These are phyloP conservation scores for Bubo bubo DNA, from an alignment of 2,113 vertebrate genomes.

Conservation along the genomic window DNA sequence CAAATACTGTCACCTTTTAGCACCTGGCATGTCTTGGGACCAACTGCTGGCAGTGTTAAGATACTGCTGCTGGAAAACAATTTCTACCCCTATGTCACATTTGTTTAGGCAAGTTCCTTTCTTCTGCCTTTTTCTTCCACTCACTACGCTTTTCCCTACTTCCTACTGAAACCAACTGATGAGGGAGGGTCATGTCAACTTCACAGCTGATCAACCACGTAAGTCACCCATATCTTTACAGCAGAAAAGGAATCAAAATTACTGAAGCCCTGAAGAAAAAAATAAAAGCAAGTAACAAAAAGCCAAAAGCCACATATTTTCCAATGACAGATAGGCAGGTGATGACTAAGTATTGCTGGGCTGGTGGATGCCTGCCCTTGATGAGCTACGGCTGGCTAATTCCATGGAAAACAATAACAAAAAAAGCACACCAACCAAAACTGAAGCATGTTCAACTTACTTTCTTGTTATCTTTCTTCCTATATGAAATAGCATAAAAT, in stretches of 20 bases:
- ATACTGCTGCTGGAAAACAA: neutral
- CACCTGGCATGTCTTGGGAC: neutral
- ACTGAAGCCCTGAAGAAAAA: neutral
- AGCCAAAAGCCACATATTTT: neutral
- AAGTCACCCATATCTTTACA: neutral
- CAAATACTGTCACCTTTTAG: neutral
- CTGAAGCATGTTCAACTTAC: neutral
- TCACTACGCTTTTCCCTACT: neutral
- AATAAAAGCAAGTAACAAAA: neutral
- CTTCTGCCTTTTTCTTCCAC: neutral
- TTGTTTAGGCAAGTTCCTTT: neutral
- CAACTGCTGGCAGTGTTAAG: neutral
- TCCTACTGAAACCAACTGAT: neutral
- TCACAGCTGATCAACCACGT: neutral
- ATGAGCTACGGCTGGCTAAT: neutral
- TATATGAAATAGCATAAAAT: neutral
- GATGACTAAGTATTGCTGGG: neutral
- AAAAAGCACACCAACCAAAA: neutral
- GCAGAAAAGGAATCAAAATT: neutral
- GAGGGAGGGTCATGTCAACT: neutral
- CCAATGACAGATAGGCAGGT: neutral
- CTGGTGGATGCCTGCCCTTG: neutral
- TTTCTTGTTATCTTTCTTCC: neutral
- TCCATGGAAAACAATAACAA: neutral
- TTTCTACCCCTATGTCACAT: neutral